These are phyloP conservation scores for Nomia melanderi DNA, from an alignment of 1,140 invertebrate genomes.

Conservation along the genomic window DNA sequence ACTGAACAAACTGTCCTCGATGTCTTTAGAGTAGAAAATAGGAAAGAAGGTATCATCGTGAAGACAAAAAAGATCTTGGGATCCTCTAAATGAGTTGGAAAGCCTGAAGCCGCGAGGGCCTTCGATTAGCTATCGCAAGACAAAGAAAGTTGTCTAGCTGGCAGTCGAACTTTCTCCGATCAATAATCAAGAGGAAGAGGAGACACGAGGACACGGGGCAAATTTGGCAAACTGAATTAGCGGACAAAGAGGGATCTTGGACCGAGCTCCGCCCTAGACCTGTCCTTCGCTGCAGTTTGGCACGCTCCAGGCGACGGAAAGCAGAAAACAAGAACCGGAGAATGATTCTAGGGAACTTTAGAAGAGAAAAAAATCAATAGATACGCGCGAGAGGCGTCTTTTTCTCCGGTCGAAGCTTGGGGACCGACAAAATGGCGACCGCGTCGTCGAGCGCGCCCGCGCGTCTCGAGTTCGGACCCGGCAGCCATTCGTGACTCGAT, in stretches of 20 bases:
- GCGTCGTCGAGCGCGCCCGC: constrained; percentile 2
- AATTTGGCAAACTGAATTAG: constrained; percentile 37
- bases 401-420: neutral
- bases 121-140: too few relatives aligned
- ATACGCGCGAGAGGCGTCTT: neutral
- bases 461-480: constrained; percentile 29
- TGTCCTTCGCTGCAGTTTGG: too few relatives aligned
- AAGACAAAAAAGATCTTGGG: too few relatives aligned
- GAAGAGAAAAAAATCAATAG: neutral
- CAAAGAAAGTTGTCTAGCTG: neutral
- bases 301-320: too few relatives aligned
- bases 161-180: constrained; percentile 28
- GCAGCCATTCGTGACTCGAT: constrained; percentile 27
- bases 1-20: too few relatives aligned
- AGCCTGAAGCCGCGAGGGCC: too few relatives aligned
- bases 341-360: too few relatives aligned
- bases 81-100: too few relatives aligned
- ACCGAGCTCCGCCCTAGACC: neutral
- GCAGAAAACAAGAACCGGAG: too few relatives aligned
- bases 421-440: neutral
- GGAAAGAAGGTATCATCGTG: too few relatives aligned
- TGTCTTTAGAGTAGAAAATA: too few relatives aligned
- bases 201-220: neutral
- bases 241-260: neutral
- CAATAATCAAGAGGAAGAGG: neutral